phyloP scores from a whole-genome alignment of 2,113 vertebrate genomes.

The Physeter macrocephalus region DNA sequence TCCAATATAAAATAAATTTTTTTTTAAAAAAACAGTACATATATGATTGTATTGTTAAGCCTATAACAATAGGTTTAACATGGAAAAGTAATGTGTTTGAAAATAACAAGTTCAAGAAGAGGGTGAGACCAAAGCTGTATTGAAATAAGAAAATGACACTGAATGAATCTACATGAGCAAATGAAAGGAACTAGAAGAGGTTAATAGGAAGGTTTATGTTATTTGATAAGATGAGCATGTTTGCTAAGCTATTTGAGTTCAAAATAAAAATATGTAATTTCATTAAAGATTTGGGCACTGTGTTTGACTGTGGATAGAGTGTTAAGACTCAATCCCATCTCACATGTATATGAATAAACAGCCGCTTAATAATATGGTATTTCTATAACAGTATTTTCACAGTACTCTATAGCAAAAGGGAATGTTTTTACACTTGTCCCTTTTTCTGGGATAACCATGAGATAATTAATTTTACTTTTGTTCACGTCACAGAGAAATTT shows the following conservation, averaged over 20 bases:
- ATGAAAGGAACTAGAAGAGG: neutral
- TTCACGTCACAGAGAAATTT: neutral
- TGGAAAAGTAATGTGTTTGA: neutral
- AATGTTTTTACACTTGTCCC: neutral
- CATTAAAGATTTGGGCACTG: neutral
- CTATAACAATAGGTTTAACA: neutral
- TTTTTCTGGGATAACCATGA: conserved; percentile 15
- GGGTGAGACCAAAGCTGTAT: neutral
- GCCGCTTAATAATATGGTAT: neutral
- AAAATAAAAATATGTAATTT: neutral
- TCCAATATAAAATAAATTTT: too few species aligned
- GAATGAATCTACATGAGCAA: neutral
- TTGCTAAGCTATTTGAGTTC: neutral
- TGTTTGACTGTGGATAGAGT: neutral
- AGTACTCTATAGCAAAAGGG: neutral
- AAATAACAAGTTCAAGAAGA: neutral
- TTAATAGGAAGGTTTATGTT: neutral
- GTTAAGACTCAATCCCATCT: neutral
- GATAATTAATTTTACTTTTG: conserved; percentile 23
- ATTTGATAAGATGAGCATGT: neutral
- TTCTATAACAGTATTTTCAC: neutral
- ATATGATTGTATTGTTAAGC: neutral
- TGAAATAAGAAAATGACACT: neutral
- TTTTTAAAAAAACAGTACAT: neutral
- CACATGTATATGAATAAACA: neutral